Base-by-base conservation (phyloP, 2,113 vertebrate species). In the Phasianus colchicus region DNA sequence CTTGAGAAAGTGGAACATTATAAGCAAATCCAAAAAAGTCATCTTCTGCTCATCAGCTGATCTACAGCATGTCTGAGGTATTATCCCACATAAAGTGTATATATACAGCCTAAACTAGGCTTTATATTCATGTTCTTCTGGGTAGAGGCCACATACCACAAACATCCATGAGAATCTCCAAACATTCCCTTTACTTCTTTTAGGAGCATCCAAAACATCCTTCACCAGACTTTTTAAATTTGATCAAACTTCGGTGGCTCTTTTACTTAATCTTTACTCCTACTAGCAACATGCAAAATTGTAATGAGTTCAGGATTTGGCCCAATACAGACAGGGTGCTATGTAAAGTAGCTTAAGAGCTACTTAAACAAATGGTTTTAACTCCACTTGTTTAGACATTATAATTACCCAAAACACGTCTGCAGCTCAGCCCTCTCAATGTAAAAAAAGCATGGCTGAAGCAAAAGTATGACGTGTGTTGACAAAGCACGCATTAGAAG, bases 371-470 rank as follows among this genome's bases (percentile, higher is more conserved):
- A 0, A 0, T 45, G 54, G 36, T 34, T 87, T 73, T 34, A 75
- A 52, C 11, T 70, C 36, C 61, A 30, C 29, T 69, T 83, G 27
- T 50, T 78, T 34, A 77, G 27, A 54, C 29, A 10, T 83, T 77
- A 67, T 13, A 66, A 38, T 11, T 42, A 71, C 15, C 15, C 0
- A 0, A n/a, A 60, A 55, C 9, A 75, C 16, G 22, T 57, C 43
- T 89, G 43, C 36, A 55, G 18, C 34, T 57, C 38, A 61, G n/a
- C 10, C 66, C 25, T 58, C 40, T 21, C 27, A 24, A 2, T 5
- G 15, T 11, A 40, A 66, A 29, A 88, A 69, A 64, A 38, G 32
- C 24, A 52, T 1, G 9, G 12, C 66, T 19, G 19, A 54, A 63
- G 19, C 8, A 82, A 21, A 75, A 88, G 71, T 42, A 72, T 27